Conservation (phyloP, 2,797 vertebrate species). For the Prionace glauca region DNA sequence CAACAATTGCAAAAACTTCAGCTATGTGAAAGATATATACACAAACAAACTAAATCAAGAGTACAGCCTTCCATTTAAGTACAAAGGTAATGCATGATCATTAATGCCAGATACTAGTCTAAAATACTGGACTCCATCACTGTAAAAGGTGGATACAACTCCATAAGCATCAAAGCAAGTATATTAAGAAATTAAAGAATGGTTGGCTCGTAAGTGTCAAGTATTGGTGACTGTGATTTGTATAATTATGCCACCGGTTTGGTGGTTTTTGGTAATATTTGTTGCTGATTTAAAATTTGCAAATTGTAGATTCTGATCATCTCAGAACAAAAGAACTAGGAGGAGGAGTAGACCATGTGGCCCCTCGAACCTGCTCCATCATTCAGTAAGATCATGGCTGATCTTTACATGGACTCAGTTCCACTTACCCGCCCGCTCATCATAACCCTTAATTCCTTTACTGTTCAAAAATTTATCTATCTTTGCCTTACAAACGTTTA, state of each 20-base stretch:
- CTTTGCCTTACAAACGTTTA: too few relatives aligned
- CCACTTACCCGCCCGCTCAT: too few relatives aligned
- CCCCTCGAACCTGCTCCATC: too few relatives aligned
- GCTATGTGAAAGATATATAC: too few relatives aligned
- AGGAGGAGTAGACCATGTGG: too few relatives aligned
- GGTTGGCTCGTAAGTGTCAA: background rate
- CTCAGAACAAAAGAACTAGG: too few relatives aligned
- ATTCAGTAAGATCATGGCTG: too few relatives aligned
- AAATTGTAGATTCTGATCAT: background rate
- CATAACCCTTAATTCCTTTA: too few relatives aligned
- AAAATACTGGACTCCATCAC: background rate
- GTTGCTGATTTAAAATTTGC: background rate
- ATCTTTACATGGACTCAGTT: too few relatives aligned
- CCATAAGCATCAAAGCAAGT: background rate
- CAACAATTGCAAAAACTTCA: background rate
- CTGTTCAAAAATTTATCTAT: too few relatives aligned
- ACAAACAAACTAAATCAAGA: background rate
- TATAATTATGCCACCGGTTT: background rate
- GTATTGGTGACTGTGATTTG: background rate
- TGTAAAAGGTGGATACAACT: background rate
- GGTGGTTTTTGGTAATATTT: constrained; percentile 12
- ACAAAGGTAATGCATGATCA: background rate
- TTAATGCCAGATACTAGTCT: background rate
- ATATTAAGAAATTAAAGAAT: background rate
- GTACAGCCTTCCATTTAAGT: background rate